A percentile compares a stretch with the other conserved stretches of the same genome.
Evolutionary conservation across 2,888 invertebrate species (phyloP).

Genomic region (Drosophila anomalipes): DNA sequence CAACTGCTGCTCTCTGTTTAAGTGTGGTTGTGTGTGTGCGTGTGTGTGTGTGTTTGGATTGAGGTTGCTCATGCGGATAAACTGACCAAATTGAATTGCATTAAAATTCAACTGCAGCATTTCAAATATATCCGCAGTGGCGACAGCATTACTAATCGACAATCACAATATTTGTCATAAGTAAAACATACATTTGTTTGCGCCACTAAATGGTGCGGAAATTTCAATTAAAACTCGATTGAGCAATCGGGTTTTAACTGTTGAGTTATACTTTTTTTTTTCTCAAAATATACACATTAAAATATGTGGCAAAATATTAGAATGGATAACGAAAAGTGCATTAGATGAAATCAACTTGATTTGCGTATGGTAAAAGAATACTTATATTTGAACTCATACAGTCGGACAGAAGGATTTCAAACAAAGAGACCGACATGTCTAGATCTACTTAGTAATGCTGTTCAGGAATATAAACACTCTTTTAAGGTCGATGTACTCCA

Average conservation of each 20-base stretch:
- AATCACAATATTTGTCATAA: slow-evolving; percentile 28
- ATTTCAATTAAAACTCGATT: slow-evolving; percentile 37
- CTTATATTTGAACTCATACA: too few relatives aligned
- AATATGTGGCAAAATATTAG: not conserved
- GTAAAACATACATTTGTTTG: slow-evolving; percentile 8
- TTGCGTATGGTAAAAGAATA: too few relatives aligned
- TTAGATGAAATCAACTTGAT: too few relatives aligned
- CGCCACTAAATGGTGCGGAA: slow-evolving; percentile 1
- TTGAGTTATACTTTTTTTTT: not conserved
- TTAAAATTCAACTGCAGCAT: slow-evolving; percentile 47
- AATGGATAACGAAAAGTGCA: not conserved
- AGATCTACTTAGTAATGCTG: not conserved
- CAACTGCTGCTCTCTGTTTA: slow-evolving; percentile 12
- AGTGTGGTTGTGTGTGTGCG: not conserved
- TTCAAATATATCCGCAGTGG: slow-evolving; percentile 36
- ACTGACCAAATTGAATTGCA: slow-evolving; percentile 51
- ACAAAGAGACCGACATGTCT: too few relatives aligned
- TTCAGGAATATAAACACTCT: not conserved
- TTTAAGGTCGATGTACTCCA: not conserved
- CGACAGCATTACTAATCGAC: slow-evolving; percentile 34
- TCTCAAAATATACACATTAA: not conserved
- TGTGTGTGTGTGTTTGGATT: slow-evolving; percentile 28
- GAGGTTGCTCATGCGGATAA: slow-evolving; percentile 40
- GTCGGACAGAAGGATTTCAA: too few relatives aligned
- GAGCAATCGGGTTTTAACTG: not conserved